Percentiles rank a stretch among this genome's conserved stretches.
Conservation (phyloP, 2,113 vertebrate genomes). For the Myxocyprinus asiaticus region DNA sequence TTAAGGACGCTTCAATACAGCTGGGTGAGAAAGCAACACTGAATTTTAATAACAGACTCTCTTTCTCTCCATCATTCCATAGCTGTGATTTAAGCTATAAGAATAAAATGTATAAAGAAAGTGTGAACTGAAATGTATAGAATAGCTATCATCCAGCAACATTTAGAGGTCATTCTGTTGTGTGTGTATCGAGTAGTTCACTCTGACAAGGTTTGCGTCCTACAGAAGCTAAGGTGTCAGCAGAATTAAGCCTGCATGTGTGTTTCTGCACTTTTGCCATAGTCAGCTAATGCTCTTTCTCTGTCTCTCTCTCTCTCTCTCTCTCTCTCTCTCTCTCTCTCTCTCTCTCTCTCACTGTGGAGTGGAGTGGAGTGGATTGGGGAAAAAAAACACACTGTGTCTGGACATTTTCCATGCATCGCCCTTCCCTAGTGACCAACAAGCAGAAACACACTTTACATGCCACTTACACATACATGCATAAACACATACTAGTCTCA, state of each 20-base stretch:
- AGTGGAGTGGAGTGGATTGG: background rate
- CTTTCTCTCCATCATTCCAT: background rate
- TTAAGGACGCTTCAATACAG: conserved; percentile 1
- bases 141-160: background rate
- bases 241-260: conserved; percentile 38
- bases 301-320: conserved; percentile 22
- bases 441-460: background rate
- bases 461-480: conserved; percentile 10
- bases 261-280: conserved; percentile 49
- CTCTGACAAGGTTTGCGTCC: conserved; percentile 20
- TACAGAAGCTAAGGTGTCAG: conserved; percentile 40
- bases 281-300: conserved; percentile 45
- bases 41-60: background rate
- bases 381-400: conserved; percentile 16
- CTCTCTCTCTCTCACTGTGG: conserved; percentile 54
- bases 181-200: conserved; percentile 20
- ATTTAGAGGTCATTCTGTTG: conserved; percentile 22
- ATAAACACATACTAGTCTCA: conserved; percentile 12
- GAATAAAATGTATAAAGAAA: conserved; percentile 7
- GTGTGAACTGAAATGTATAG: background rate
- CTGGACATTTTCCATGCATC: conserved; percentile 2
- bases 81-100: background rate
- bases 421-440: conserved; percentile 30
- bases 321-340: conserved; percentile 32
- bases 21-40: background rate